Evolutionary conservation across 2,113 vertebrate species (phyloP).

Genomic region (Smithornis capensis): DNA sequence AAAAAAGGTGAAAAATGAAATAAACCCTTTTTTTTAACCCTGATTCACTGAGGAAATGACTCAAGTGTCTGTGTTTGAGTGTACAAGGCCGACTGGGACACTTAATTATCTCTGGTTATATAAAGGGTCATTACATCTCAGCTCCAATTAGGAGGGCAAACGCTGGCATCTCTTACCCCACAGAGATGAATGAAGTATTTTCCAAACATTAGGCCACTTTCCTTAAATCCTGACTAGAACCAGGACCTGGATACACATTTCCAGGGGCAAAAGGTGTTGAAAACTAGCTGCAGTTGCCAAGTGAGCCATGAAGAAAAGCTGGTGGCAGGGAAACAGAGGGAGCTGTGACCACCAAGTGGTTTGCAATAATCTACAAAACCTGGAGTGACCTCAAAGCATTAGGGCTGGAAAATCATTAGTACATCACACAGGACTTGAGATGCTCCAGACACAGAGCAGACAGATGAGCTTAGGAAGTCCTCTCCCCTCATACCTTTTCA

Average conservation of each 20-base stretch:
- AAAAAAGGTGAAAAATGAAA: neutral
- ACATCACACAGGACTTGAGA: neutral
- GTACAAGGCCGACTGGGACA: neutral
- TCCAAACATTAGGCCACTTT: neutral
- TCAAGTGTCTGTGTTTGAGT: neutral
- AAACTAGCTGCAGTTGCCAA: neutral
- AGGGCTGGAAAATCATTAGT: neutral
- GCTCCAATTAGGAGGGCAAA: constrained; percentile 20
- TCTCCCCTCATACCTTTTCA: neutral
- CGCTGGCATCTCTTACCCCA: neutral
- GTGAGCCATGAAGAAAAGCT: neutral
- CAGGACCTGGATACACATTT: neutral
- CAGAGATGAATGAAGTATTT: neutral
- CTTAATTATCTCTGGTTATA: neutral
- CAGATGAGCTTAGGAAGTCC: neutral
- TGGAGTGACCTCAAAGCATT: neutral
- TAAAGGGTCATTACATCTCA: neutral
- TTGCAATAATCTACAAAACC: neutral
- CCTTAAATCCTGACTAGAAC: neutral
- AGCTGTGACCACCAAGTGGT: neutral
- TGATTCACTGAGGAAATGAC: neutral
- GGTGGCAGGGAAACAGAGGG: neutral
- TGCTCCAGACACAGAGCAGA: neutral
- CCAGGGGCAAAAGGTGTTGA: neutral
- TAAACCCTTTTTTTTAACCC: neutral